Base-by-base conservation (phyloP, 2,113 vertebrate species). In the Ailurus styani region DNA sequence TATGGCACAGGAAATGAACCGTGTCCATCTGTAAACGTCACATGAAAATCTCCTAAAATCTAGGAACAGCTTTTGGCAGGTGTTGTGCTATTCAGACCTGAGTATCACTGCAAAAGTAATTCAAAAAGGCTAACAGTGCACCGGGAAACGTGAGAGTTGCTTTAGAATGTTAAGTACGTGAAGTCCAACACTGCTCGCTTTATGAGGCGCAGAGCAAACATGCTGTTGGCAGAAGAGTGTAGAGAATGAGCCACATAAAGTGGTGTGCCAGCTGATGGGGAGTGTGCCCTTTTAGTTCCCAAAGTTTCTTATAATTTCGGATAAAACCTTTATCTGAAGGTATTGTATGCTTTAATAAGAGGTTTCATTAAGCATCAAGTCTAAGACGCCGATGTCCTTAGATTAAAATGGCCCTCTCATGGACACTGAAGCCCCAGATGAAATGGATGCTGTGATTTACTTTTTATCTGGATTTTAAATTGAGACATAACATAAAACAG, bases 161-260 rank as follows among this genome's bases (percentile, higher is more conserved):
- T 79, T 96, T 40, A 23, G 52, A 85, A 72, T 23, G 13, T 29
- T 50, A 73, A 15, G 11, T 37, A 25, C 55, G 54, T 62, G 14
- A 62, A 77, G 55, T 20, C 37, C 37, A 42, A 40, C 23, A 6
- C 29, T 73, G 60, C 34, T 40, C 66, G 52, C 34, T n/a, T 10
- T 1, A 45, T 0, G 3, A 68, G 57, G 31, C 3, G 0, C 31
- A 17, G n/a, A 15, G 27, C 8, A 5, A 2, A 20, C n/a, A 37
- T 73, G 73, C 29, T 62, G 40, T 8, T 8, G 87, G 47, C 12
- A 14, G 21, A 42, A 42, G 20, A 31, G 8, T 6, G 1, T 1
- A 55, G 34, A 70, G 70, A 82, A 81, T 4, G 5, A 70, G 27
- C 7, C 34, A 62, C 2, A 4, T 0, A 45, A 40, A 50, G 70